Evolutionary conservation across 2,888 invertebrate species (phyloP).

Genomic region (Rhagophthalmus giganteus): DNA sequence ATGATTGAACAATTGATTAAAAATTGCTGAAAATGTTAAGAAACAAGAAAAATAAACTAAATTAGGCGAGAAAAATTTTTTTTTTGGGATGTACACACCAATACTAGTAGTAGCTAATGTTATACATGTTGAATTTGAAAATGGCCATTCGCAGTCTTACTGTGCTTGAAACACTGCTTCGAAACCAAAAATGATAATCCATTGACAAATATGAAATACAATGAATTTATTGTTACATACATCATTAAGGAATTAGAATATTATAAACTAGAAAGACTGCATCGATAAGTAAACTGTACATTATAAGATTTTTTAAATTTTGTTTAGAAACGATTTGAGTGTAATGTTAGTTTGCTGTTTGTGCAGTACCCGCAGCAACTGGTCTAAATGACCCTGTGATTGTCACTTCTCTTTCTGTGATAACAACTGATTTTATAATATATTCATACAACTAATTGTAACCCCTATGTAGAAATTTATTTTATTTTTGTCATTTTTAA

Average conservation of each 20-base stretch:
- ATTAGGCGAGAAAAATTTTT: slow-evolving; percentile 42
- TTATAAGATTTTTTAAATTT: slow-evolving; percentile 47
- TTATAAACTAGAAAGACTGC: slow-evolving; percentile 57
- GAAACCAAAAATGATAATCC: slow-evolving; percentile 53
- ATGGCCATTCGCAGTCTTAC: slow-evolving; percentile 45
- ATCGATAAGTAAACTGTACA: slow-evolving; percentile 53
- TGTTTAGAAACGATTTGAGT: slow-evolving; percentile 47
- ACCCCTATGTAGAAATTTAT: slow-evolving; percentile 21
- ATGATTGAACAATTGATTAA: slow-evolving; percentile 45
- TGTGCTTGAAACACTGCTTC: slow-evolving; percentile 52
- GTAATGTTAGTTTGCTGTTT: slow-evolving; percentile 50
- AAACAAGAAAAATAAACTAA: slow-evolving; percentile 37
- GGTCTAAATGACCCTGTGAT: slow-evolving; percentile 33
- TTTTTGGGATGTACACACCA: slow-evolving; percentile 46
- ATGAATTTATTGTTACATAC: slow-evolving; percentile 56
- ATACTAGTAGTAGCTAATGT: slow-evolving; percentile 48
- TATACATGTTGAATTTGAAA: slow-evolving; percentile 48
- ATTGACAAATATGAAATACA: slow-evolving; percentile 57
- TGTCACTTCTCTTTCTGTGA: slow-evolving; percentile 41
- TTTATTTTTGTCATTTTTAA: slow-evolving; percentile 18
- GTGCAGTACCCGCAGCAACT: slow-evolving; percentile 52
- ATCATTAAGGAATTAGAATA: slow-evolving; percentile 52
- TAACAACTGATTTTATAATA: slow-evolving; percentile 24
- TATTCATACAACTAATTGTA: slow-evolving; percentile 15
- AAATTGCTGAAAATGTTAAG: slow-evolving; percentile 38